Evolutionary conservation across 2,888 invertebrate species (phyloP), one percentile per base, ranked within the genome.

Genomic region (Drosophila phalerata): DNA sequence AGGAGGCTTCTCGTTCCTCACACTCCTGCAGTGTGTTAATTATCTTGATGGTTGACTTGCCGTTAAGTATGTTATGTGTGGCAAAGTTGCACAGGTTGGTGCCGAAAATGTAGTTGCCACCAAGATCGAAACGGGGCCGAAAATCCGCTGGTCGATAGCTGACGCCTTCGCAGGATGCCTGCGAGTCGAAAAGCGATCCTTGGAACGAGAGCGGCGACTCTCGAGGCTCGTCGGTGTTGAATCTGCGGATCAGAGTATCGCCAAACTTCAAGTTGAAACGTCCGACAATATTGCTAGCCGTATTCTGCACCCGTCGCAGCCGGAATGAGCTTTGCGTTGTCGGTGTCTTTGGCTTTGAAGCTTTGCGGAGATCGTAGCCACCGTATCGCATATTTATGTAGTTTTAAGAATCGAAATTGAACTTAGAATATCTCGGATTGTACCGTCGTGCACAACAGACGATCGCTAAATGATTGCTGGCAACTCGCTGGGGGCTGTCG

Each of bases 201-300:
- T 92, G 90, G 74, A 90, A 92, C 15, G 92, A 92, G 3, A 92
- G 63, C 22, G 92, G 92, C 5, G 92, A 92, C 37, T 92, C 91
- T 13, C 92, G 77, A 0, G 81, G 68, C 38, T 61, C 56, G 15
- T 53, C 52, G 0, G 43, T 8, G n/a, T 53, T 57, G 5, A 90
- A 78, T 11, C 87, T 85, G n/a, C 77, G 85, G 5, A 76, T 63
- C 8, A 90, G 70, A 0, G 88, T 88, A 68, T 89, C 87, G 6
- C 88, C 90, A 1, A 92, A 77, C 77, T 90, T 91, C 0, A 89
- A 71, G 79, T 91, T 90, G 56, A 92, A 91, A 22, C 90, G 87
- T 6, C 90, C 91, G 53, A 91, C 90, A 61, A 92, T 87, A 63
- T 90, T 90, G 58, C 88, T 88, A 5, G 92, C 90, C n/a, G 91